Evolutionary conservation across 2,113 vertebrate species (phyloP).

Genomic region (Genyomyrus donnyi): DNA sequence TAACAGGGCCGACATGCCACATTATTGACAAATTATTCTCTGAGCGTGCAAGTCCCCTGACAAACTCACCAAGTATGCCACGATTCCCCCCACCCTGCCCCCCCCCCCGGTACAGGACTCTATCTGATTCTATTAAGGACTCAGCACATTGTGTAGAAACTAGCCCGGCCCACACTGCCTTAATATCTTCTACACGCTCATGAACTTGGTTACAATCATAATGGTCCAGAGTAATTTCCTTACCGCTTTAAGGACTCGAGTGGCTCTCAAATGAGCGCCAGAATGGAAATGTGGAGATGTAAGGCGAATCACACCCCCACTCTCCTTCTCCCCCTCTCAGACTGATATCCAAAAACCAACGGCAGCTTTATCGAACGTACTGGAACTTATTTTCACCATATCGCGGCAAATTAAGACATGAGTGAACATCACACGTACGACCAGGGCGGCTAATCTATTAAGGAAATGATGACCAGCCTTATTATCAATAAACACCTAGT

Average conservation of each 20-base stretch:
- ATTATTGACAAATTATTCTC: constrained; percentile 73
- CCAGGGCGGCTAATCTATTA: not conserved
- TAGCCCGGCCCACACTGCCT: constrained; percentile 47
- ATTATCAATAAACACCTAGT: constrained; percentile 4
- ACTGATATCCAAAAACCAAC: constrained; percentile 26
- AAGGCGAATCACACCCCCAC: not conserved
- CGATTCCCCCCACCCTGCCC: constrained; percentile 16
- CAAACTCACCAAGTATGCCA: constrained; percentile 27
- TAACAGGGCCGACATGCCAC: constrained; percentile 64
- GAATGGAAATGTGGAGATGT: constrained; percentile 9
- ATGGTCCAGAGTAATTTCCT: constrained; percentile 32
- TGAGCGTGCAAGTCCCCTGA: constrained; percentile 35
- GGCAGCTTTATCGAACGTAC: not conserved
- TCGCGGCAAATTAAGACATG: not conserved
- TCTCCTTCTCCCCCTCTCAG: not conserved
- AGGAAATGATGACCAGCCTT: not conserved
- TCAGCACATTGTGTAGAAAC: constrained; percentile 57
- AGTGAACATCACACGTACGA: not conserved
- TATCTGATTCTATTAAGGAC: constrained; percentile 69
- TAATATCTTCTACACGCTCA: constrained; percentile 57
- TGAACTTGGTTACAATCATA: constrained; percentile 55
- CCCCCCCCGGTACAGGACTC: constrained; percentile 39
- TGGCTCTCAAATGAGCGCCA: not conserved
- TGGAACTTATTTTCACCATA: constrained; percentile 5
- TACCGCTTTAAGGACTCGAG: constrained; percentile 12